These are phyloP conservation scores for Ophraella communa DNA, from an alignment of 2,888 invertebrate genomes.

Conservation along the genomic window DNA sequence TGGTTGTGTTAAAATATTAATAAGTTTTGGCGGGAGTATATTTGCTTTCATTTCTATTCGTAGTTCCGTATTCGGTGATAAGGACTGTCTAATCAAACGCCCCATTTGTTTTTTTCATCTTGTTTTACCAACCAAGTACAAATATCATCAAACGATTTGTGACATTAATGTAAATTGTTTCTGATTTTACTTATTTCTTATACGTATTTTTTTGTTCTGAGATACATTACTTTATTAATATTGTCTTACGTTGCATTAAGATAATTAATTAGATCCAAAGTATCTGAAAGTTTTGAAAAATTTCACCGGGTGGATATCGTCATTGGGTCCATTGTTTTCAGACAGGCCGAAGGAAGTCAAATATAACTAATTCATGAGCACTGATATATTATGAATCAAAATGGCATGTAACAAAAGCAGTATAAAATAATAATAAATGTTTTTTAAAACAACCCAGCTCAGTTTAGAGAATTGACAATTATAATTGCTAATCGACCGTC, in stretches of 20 bases:
- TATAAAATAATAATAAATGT: constrained; percentile 55
- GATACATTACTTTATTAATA: too few species aligned
- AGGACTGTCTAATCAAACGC: too few species aligned
- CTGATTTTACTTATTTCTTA: background rate
- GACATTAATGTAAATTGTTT: too few species aligned
- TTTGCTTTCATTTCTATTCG: too few species aligned
- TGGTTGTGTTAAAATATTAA: too few species aligned
- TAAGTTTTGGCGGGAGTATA: too few species aligned
- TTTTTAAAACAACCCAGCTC: constrained; percentile 47
- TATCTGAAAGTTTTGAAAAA: background rate
- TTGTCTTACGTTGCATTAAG: background rate
- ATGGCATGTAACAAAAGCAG: constrained; percentile 47
- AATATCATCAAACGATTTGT: too few species aligned
- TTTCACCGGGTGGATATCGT: background rate
- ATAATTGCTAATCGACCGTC: constrained; percentile 54
- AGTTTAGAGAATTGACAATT: constrained; percentile 49
- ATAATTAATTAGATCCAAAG: background rate
- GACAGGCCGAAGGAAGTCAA: constrained; percentile 19
- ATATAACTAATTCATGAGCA: constrained; percentile 39
- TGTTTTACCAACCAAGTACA: too few species aligned
- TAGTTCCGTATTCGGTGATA: too few species aligned
- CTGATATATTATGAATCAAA: constrained; percentile 46
- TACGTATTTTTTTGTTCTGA: too few species aligned
- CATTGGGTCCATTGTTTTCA: constrained; percentile 28
- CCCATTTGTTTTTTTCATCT: too few species aligned